Base-by-base conservation (phyloP, 2,888 invertebrate genomes). In the Anticlea derivata region DNA sequence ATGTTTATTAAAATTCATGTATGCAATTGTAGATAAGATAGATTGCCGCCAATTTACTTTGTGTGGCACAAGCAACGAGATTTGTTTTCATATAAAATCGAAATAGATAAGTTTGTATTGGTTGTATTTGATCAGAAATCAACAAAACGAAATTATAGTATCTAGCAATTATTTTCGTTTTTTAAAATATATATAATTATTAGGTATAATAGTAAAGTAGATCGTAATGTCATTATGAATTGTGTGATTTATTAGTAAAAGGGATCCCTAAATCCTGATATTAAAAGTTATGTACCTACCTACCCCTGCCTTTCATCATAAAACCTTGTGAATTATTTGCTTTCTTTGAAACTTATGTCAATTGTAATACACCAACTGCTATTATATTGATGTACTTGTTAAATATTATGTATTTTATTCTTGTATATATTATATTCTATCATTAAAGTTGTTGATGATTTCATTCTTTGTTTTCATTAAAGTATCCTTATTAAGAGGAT, bases 371-470 rank as follows among this genome's bases (percentile, higher is more conserved):
- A 62, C 61, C 61, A 66, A 54, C 60, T 65, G 66, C 66, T 58
- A 58, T 47, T 2, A 41, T 29, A 30, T 8, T 37, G 23, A 46
- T 65, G 60, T 66, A 65, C 70, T 80, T 85, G 81, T 86, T 85
- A 76, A 77, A 76, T 74, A 73, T 78, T 80, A 78, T 80, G 75
- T 82, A 81, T 77, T 78, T 83, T 87, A 83, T 86, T 87, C 86
- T 80, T 88, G 88, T 89, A 87, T 88, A 88, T 88, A 45, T 41
- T 50, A 50, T 50, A 88, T 84, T 82, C 81, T 81, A 86, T 84
- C 77, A 89, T 81, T 87, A 88, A 87, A 88, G 83, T 88, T 89
- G 89, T 89, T 89, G 89, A 88, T 88, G 41, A 89, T 88, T 88
- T 86, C 81, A 58, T 63, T 63, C 34, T 39, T 54, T 68, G 60